phyloP scores from a whole-genome alignment of 2,113 vertebrate genomes.

The Gymnarchus niloticus region DNA sequence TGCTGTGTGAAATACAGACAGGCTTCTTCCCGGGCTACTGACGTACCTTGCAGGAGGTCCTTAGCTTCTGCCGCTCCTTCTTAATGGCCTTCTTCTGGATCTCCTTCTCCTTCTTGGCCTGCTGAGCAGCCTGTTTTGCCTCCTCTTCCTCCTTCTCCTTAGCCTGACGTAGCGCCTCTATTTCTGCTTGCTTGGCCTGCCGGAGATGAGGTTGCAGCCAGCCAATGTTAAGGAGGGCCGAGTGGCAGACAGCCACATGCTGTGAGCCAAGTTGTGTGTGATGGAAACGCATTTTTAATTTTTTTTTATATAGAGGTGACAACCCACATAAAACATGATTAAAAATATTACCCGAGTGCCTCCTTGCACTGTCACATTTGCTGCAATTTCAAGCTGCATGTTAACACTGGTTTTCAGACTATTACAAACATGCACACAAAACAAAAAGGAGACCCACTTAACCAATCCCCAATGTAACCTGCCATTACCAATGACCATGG shows the following conservation, averaged over 20 bases:
- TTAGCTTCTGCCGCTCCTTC: conserved; percentile 93
- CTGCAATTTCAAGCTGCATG: no score
- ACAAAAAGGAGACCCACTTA: not conserved
- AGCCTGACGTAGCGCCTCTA: conserved; percentile 77
- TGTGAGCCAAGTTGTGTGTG: no score
- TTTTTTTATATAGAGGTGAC: no score
- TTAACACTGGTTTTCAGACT: no score
- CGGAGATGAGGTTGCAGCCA: not conserved
- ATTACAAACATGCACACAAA: not conserved
- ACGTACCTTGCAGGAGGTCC: conserved; percentile 88
- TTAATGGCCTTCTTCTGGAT: conserved; percentile 97
- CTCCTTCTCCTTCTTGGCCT: conserved; percentile 93
- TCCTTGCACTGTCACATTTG: not conserved
- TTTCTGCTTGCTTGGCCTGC: conserved; percentile 86
- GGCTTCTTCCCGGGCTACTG: not conserved
- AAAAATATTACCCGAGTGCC: no score
- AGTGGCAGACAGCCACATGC: no score
- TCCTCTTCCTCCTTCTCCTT: conserved; percentile 93
- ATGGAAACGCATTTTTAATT: no score
- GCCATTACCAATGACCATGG: not conserved
- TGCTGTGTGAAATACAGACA: not conserved
- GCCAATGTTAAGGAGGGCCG: not conserved
- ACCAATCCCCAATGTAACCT: not conserved
- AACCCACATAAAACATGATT: no score
- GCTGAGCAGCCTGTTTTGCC: conserved; percentile 79